Base-by-base conservation (phyloP, 2,888 invertebrate species). In the Hypercompe scribonia region DNA sequence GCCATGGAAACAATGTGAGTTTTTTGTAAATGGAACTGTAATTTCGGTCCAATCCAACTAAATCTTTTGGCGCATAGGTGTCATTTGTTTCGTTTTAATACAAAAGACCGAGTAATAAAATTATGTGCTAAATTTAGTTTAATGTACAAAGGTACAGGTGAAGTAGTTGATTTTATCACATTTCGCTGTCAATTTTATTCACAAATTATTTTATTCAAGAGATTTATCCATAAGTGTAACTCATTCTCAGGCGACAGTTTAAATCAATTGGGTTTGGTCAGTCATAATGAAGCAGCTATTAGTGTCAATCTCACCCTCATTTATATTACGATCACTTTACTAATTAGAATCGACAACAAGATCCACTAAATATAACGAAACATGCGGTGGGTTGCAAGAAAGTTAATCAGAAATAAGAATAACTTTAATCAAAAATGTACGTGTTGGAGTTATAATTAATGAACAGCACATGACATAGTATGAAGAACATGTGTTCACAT, bases 1-100 rank as follows among this genome's bases (percentile, higher is more conserved):
- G 97, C 33, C 97, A 97, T 81, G 97, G 97, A 85, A 95, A 96
- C 1, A 97, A 97, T 89, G 98, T 98, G 96, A 96, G 94, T 90
- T 75, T 72, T 46, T 74, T 72, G 64, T 71, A 75, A 66, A 70
- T 70, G 31, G 15, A 74, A 77, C 58, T 36, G 0, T 50, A 11
- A 21, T 31, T 66, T 39, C 1, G 18, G 10, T 4, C 28, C 1
- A 24, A 13, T 31, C 24, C 31, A 61, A 61, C 2, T 31, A 7
- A 15, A 58, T 33, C 18, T 21, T 28, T 31, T 18, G 64, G 31
- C 2, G 8, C 7, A 24, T 39, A 24, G 18, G 31, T 18, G 18
- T 61, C 31, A 18, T 1, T 18, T 61, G 7, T 61, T 61, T 46
- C 46, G 21, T 46, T 58, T 58, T 11, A 4, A 5, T 15, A 58